phyloP scores from a whole-genome alignment of 2,797 vertebrate genomes.

The Sphenopsis melanotis region DNA sequence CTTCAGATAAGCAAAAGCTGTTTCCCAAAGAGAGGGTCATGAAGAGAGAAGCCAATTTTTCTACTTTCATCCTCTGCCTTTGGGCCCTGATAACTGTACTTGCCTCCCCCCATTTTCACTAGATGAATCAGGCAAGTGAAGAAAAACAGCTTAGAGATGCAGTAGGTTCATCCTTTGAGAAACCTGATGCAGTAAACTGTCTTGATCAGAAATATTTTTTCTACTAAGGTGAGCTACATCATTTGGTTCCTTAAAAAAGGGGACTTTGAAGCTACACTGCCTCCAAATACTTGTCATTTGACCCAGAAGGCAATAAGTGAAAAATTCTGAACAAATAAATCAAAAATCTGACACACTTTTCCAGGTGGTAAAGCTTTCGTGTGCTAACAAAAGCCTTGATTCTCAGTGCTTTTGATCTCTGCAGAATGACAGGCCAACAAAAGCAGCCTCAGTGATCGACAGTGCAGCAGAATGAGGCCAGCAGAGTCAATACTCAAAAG shows the following conservation, averaged over 20 bases:
- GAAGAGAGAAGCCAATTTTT: neutral
- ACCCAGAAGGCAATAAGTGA: conserved; percentile 44
- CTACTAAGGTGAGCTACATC: neutral
- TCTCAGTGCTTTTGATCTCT: conserved; percentile 26
- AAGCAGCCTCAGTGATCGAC: neutral
- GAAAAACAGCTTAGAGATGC: conserved; percentile 42
- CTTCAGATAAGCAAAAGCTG: conserved; percentile 6
- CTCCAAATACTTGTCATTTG: conserved; percentile 43
- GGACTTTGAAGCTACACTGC: conserved; percentile 31
- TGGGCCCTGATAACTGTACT: neutral
- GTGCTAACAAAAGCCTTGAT: conserved; percentile 15
- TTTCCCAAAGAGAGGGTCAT: conserved; percentile 24
- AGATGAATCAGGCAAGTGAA: conserved; percentile 23
- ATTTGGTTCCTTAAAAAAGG: neutral
- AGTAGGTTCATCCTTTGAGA: conserved; percentile 38
- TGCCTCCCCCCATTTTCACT: neutral
- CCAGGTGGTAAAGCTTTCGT: neutral
- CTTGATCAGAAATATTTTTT: conserved; percentile 21
- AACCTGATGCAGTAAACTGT: neutral
- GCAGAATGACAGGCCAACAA: neutral
- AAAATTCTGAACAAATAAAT: conserved; percentile 37
- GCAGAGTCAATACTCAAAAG: neutral
- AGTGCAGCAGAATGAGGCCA: conserved; percentile 1
- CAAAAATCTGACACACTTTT: conserved; percentile 32
- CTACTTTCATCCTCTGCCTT: conserved; percentile 29